Conservation (phyloP, 2,888 invertebrate genomes). For the Agrotis exclamationis region DNA sequence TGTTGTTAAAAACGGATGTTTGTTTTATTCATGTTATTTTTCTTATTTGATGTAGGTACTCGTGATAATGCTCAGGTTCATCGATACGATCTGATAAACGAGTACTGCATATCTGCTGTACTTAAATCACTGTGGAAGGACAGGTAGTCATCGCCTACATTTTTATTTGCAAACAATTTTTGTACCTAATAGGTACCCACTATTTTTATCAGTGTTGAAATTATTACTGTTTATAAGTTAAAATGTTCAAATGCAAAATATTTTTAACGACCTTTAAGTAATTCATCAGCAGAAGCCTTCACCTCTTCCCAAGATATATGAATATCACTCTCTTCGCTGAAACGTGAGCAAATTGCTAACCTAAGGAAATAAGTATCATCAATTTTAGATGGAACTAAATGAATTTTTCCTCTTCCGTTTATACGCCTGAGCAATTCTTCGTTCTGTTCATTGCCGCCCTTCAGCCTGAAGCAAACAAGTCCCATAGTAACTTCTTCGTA, state of each 20-base stretch:
- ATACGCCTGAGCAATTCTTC: constrained; percentile 95
- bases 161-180: no score
- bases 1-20: background rate
- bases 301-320: constrained; percentile 97
- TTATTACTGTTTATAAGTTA: constrained; percentile 11
- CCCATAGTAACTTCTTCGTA: constrained; percentile 97
- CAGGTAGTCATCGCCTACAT: no score
- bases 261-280: constrained; percentile 82
- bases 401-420: constrained; percentile 97
- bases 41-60: background rate
- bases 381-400: constrained; percentile 97
- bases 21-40: background rate
- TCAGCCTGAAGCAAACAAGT: constrained; percentile 98
- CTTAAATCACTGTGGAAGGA: no score
- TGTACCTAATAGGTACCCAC: no score
- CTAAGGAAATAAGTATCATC: constrained; percentile 96
- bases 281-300: constrained; percentile 93
- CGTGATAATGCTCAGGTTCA: constrained; percentile 10
- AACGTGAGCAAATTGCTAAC: constrained; percentile 97
- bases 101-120: no score
- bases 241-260: background rate
- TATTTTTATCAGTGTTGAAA: background rate
- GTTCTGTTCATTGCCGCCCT: constrained; percentile 95
- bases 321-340: constrained; percentile 95
- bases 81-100: no score